phyloP scores from a whole-genome alignment of 2,888 invertebrate species.

The Erannis defoliaria region DNA sequence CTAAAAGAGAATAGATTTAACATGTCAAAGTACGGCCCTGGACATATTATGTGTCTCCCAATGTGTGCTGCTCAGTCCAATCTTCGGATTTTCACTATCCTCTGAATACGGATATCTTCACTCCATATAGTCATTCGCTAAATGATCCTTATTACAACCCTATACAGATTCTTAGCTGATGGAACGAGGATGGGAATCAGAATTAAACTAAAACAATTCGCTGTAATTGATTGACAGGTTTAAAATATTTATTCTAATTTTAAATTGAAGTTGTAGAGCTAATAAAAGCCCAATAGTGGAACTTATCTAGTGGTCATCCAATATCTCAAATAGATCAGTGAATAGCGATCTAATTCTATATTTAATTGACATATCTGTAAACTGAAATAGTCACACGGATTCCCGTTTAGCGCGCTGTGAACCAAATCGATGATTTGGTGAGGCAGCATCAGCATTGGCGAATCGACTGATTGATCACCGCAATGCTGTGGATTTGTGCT shows the following conservation, averaged over 20 bases:
- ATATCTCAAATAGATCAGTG: not conserved
- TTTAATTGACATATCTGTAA: not conserved
- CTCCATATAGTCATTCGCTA: no score
- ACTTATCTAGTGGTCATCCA: not conserved
- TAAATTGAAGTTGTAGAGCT: not conserved
- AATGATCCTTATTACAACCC: no score
- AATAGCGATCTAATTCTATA: not conserved
- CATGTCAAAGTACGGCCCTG: no score
- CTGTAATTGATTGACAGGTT: not conserved
- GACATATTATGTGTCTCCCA: no score
- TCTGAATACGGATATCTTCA: no score
- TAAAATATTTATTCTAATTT: not conserved
- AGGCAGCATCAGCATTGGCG: not conserved
- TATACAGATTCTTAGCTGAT: no score
- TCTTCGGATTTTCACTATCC: no score
- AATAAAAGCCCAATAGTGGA: not conserved
- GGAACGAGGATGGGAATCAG: no score
- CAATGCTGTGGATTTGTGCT: not conserved
- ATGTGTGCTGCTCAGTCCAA: no score
- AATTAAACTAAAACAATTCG: not conserved
- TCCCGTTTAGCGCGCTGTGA: not conserved
- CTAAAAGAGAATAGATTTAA: no score
- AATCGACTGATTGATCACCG: not conserved
- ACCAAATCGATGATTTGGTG: conserved; percentile 1
- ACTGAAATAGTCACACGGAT: not conserved